Evolutionary conservation across 2,888 invertebrate species (phyloP).

Genomic region (Lasiommata megera): DNA sequence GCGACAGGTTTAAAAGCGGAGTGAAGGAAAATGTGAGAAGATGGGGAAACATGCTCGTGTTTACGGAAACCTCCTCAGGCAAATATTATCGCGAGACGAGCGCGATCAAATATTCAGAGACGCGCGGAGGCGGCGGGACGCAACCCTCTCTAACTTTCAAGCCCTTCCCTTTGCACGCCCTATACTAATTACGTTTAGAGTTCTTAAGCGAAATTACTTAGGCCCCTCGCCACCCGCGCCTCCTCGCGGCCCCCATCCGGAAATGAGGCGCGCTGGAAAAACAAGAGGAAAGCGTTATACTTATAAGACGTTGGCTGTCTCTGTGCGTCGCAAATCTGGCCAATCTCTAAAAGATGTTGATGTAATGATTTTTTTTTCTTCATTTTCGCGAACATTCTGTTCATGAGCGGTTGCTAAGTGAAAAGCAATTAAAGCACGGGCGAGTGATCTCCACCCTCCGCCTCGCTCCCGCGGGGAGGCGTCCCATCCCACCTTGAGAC

Average conservation of each 20-base stretch:
- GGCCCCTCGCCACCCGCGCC: conserved; percentile 78
- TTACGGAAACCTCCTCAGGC: conserved; percentile 79
- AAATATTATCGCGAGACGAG: conserved; percentile 80
- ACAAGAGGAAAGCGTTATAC: conserved; percentile 78
- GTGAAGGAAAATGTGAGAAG: conserved; percentile 69
- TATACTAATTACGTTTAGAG: conserved; percentile 86
- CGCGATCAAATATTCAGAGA: conserved; percentile 79
- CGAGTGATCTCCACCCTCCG: conserved; percentile 75
- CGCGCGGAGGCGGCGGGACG: conserved; percentile 63
- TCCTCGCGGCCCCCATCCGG: conserved; percentile 70
- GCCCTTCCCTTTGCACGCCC: conserved; percentile 83
- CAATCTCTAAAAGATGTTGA: conserved; percentile 79
- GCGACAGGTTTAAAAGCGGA: conserved; percentile 73
- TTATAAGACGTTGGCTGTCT: conserved; percentile 71
- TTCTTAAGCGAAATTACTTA: conserved; percentile 86
- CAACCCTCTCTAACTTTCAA: conserved; percentile 84
- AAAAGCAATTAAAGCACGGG: conserved; percentile 82
- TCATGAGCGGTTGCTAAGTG: conserved; percentile 81
- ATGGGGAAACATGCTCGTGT: conserved; percentile 74
- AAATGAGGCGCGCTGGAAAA: conserved; percentile 80
- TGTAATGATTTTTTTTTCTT: conserved; percentile 80
- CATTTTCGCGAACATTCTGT: conserved; percentile 75
- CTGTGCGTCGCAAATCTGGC: conserved; percentile 76
- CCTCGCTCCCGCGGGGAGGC: conserved; percentile 40
- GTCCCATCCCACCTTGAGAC: conserved; percentile 47